A percentile compares a stretch with the other conserved stretches of the same genome.
Evolutionary conservation across 1,140 invertebrate species (phyloP).

Genomic region (Agraylea sexmaculata): DNA sequence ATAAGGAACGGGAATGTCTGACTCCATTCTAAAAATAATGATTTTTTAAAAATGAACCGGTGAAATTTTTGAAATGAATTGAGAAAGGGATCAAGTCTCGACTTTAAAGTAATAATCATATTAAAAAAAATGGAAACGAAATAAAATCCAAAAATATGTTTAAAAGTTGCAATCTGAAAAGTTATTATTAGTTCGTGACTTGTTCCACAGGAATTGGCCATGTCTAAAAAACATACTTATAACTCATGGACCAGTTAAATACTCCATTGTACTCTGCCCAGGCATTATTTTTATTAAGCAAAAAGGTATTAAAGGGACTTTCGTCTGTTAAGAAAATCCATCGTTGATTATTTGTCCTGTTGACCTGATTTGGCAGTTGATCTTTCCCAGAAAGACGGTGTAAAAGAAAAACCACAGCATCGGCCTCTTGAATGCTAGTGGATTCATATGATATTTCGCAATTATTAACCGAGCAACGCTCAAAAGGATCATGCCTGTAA

Average conservation of each 20-base stretch:
- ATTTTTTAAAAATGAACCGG: no score
- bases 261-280: conserved; percentile 37
- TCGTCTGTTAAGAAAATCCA: conserved; percentile 54
- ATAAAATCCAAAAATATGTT: no score
- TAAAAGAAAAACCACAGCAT: conserved; percentile 47
- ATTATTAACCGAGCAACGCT: conserved; percentile 42
- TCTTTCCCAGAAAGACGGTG: conserved; percentile 29
- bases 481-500: conserved; percentile 38
- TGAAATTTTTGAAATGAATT: no score
- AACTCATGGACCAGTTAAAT: conserved; percentile 69
- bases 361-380: conserved; percentile 4
- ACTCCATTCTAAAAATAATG: conserved; percentile 34
- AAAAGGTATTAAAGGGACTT: conserved; percentile 43
- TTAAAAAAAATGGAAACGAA: no score
- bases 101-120: no score
- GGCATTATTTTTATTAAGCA: conserved; percentile 22
- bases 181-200: no score
- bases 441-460: conserved; percentile 40
- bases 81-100: no score
- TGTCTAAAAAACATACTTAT: conserved; percentile 30
- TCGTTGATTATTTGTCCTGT: conserved; percentile 28
- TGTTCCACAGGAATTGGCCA: no score
- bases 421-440: conserved; percentile 30
- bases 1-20: conserved; percentile 52
- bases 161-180: no score